Base-by-base conservation (phyloP, 2,888 invertebrate genomes). In the Scaptomyza polygonia region DNA sequence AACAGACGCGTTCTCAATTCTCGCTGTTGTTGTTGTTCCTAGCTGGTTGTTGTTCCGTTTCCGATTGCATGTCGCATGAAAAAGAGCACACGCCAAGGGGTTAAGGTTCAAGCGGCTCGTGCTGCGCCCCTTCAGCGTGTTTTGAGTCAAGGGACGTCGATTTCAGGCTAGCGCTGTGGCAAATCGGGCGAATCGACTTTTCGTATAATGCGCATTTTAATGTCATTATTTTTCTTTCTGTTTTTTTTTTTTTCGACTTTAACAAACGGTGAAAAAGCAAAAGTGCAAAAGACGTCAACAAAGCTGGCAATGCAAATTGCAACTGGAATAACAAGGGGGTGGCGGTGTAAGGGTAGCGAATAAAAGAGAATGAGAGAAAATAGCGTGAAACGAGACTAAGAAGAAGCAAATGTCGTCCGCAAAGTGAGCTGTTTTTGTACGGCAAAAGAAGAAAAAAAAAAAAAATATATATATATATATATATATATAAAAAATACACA, bases 141-240 rank as follows among this genome's bases (percentile, higher is more conserved):
- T 11, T 11, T n/a, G 5, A 11, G 14, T 11, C 25, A 25, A 51
- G 45, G 27, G 32, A 9, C 21, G 62, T 48, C 48, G 39, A 32
- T 55, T 48, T 48, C 30, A 25, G 45, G 42, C 40, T 44, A 39
- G 44, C 64, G 42, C 44, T 45, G 53, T 45, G 53, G 58, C 55
- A 71, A 77, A 74, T 67, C 62, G 53, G 54, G 43, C 57, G 34
- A 49, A 62, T 70, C 52, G 58, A 49, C 63, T 39, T 78, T 72
- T 78, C 75, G 80, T 84, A 74, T 74, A 82, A 86, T 86, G 79
- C 71, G 82, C 79, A 87, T 87, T 82, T 85, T 87, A 83, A 87
- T 83, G 82, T 82, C 82, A 87, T 83, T 78, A 83, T 79, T 76
- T 79, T 51, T 67, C 44, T 66, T 51, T 14, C 29, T n/a, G 36